phyloP scores from a whole-genome alignment of 2,888 invertebrate genomes.

The Cephonodes hylas region DNA sequence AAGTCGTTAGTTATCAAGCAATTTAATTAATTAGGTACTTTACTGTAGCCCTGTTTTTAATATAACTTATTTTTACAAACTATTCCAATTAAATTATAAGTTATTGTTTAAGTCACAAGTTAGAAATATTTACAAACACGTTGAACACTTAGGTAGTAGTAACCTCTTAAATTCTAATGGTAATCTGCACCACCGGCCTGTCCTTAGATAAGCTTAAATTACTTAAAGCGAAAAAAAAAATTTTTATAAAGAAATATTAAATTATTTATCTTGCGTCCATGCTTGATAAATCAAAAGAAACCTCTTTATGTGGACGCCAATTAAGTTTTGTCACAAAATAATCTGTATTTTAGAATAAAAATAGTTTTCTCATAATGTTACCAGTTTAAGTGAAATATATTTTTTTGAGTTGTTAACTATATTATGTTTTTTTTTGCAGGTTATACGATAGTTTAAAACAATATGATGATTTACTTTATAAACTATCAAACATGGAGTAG shows the following conservation, averaged over 20 bases:
- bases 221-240: constrained; percentile 24
- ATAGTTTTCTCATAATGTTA: no score
- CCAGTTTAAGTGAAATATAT: no score
- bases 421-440: no score
- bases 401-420: no score
- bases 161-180: constrained; percentile 66
- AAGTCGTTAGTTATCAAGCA: not conserved
- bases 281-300: not conserved
- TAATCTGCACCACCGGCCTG: constrained; percentile 82
- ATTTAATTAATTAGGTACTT: not conserved
- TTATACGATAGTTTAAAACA: no score
- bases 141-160: constrained; percentile 71
- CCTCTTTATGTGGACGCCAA: not conserved
- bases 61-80: not conserved
- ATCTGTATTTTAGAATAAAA: no score
- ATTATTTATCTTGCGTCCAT: not conserved
- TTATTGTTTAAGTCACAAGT: not conserved
- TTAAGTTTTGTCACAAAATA: not conserved
- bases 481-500: not conserved
- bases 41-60: not conserved
- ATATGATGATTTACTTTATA: no score
- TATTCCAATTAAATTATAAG: not conserved
- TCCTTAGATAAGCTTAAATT: constrained; percentile 27
- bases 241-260: constrained; percentile 4
- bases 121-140: constrained; percentile 26